phyloP scores from a whole-genome alignment of 2,797 vertebrate genomes.

The Pseudomugil tenellus region DNA sequence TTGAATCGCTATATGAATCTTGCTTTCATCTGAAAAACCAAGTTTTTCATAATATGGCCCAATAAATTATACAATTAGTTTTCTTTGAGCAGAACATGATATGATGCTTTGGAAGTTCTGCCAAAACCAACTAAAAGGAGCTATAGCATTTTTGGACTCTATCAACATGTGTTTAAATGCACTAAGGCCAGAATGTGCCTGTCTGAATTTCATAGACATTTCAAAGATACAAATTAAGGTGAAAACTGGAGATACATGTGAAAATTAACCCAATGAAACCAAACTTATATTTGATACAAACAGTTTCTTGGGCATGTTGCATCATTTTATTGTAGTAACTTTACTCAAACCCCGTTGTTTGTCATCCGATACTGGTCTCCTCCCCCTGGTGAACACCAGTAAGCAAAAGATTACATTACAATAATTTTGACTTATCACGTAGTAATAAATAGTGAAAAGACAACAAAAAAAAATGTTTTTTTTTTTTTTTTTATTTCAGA shows the following conservation, averaged over 20 bases:
- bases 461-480: too few species aligned
- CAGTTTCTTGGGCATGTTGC: too few species aligned
- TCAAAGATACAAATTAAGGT: neutral
- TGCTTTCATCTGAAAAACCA: slow-evolving; percentile 45
- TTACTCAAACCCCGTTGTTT: too few species aligned
- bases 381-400: too few species aligned
- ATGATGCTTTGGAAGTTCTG: slow-evolving; percentile 24
- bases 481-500: too few species aligned
- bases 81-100: slow-evolving; percentile 17
- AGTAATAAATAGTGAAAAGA: too few species aligned
- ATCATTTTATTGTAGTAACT: too few species aligned
- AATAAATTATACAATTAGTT: slow-evolving; percentile 29
- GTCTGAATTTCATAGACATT: neutral
- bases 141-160: neutral
- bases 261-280: too few species aligned
- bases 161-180: neutral
- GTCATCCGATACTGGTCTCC: too few species aligned
- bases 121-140: slow-evolving; percentile 12
- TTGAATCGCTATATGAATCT: slow-evolving; percentile 25
- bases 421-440: too few species aligned
- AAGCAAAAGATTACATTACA: too few species aligned
- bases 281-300: too few species aligned
- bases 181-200: neutral
- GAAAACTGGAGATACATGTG: neutral
- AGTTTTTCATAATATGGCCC: slow-evolving; percentile 37